Evolutionary conservation across 1,140 invertebrate species (phyloP).

Genomic region (Hylaeus volcanicus): DNA sequence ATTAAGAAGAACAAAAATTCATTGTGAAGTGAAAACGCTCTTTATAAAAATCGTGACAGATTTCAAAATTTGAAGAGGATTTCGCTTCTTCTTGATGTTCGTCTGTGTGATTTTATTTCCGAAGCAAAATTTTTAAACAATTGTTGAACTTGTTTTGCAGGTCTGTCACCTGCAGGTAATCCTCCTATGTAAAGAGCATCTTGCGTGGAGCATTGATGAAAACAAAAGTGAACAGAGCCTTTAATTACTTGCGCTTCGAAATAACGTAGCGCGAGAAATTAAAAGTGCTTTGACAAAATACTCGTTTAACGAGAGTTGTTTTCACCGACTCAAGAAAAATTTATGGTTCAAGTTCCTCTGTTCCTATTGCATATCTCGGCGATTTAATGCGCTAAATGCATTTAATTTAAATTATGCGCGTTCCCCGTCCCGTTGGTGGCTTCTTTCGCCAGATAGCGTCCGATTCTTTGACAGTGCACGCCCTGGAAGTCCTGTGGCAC

Average conservation of each 20-base stretch:
- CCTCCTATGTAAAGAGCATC: background rate
- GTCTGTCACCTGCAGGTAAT: background rate
- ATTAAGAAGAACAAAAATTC: too few species aligned
- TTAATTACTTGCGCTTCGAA: constrained; percentile 5
- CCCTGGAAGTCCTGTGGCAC: background rate
- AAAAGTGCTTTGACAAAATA: constrained; percentile 16
- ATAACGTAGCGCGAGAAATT: constrained; percentile 13
- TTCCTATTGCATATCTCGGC: constrained; percentile 24
- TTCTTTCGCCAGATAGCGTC: background rate
- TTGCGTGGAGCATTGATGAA: background rate
- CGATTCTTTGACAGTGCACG: background rate
- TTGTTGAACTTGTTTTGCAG: background rate
- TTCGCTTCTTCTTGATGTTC: too few species aligned
- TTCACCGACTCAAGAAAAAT: background rate
- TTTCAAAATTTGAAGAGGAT: too few species aligned
- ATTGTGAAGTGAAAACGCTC: too few species aligned
- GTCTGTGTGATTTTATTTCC: too few species aligned
- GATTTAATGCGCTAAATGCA: constrained; percentile 30
- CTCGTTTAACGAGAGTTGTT: constrained; percentile 37
- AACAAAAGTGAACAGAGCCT: background rate
- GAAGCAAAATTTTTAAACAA: background rate
- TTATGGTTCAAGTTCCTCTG: constrained; percentile 22
- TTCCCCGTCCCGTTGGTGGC: background rate
- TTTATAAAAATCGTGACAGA: too few species aligned
- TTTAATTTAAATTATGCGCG: constrained; percentile 35